Percentiles rank a stretch among this genome's conserved stretches.
Evolutionary conservation across 2,113 vertebrate genomes (phyloP).

Genomic region (Cheirogaleus medius): DNA sequence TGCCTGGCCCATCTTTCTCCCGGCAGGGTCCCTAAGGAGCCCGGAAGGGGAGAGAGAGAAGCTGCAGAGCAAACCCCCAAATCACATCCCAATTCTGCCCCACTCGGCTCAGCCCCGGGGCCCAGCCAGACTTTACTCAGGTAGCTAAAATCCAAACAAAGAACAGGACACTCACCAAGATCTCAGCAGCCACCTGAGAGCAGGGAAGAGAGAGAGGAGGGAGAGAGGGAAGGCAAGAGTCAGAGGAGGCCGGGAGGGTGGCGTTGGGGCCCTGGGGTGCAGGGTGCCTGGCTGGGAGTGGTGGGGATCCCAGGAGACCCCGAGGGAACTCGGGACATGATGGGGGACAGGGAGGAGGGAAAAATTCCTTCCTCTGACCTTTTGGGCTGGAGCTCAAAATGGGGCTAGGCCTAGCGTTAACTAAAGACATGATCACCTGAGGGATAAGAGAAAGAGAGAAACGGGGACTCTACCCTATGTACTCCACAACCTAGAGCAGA

Average conservation of each 20-base stretch:
- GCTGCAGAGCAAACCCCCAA: neutral
- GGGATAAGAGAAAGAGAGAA: neutral
- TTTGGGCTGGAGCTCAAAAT: neutral
- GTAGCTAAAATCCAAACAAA: neutral
- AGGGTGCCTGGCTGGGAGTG: neutral
- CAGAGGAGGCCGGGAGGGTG: slow-evolving; percentile 68
- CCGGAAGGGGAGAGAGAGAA: slow-evolving; percentile 68
- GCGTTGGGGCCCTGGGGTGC: neutral
- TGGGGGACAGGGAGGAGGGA: neutral
- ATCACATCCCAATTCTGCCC: neutral
- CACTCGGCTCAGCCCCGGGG: neutral
- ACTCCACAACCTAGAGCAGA: fast-evolving
- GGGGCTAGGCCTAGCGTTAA: neutral
- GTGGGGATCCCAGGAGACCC: neutral
- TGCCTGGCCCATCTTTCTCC: neutral
- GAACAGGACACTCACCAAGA: slow-evolving; percentile 86
- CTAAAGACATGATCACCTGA: neutral
- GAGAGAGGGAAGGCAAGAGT: slow-evolving; percentile 81
- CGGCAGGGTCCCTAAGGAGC: neutral
- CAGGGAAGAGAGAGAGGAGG: slow-evolving; percentile 74
- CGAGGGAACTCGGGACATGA: neutral
- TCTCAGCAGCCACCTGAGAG: slow-evolving; percentile 88
- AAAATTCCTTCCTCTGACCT: neutral
- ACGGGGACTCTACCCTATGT: neutral
- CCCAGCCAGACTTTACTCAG: neutral